Percentiles rank a stretch among this genome's conserved stretches.
phyloP scores from a whole-genome alignment of 2,113 vertebrate species.

The Epinephelus cyanopodus region DNA sequence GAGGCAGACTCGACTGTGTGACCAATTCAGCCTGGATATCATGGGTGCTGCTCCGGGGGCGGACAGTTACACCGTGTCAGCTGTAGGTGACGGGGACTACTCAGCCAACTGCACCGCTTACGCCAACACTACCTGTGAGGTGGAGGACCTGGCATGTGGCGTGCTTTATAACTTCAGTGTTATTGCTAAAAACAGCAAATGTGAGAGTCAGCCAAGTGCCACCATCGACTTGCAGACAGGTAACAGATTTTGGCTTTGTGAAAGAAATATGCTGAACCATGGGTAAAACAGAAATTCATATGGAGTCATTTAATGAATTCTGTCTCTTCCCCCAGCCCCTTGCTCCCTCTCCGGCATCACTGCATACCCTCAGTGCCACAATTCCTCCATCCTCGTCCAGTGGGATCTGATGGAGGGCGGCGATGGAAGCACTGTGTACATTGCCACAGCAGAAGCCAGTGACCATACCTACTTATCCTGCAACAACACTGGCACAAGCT shows the following conservation, averaged over 20 bases:
- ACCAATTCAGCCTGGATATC: slow-evolving; percentile 77
- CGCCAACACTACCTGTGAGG: slow-evolving; percentile 75
- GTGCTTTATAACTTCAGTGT: slow-evolving; percentile 77
- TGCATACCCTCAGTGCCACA: slow-evolving; percentile 73
- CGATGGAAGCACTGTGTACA: slow-evolving; percentile 59
- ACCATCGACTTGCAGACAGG: slow-evolving; percentile 77
- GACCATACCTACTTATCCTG: slow-evolving; percentile 68
- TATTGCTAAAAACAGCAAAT: slow-evolving; percentile 69
- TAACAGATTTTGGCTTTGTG: slow-evolving; percentile 16
- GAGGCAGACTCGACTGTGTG: slow-evolving; percentile 73
- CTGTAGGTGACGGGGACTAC: slow-evolving; percentile 48
- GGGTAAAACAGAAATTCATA: no score
- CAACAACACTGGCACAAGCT: slow-evolving; percentile 67
- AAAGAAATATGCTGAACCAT: not conserved
- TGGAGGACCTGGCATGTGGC: slow-evolving; percentile 79
- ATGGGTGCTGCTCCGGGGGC: slow-evolving; percentile 68
- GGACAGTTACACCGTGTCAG: slow-evolving; percentile 72
- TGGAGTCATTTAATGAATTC: not conserved
- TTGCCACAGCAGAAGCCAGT: slow-evolving; percentile 72
- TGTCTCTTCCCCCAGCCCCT: slow-evolving; percentile 65
- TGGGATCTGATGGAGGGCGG: slow-evolving; percentile 67
- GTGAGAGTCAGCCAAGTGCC: slow-evolving; percentile 73
- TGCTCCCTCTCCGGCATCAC: slow-evolving; percentile 75
- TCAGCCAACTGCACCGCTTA: slow-evolving; percentile 70
- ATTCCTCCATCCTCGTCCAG: slow-evolving; percentile 66